Conservation (phyloP, 2,797 vertebrate species). For the Halcyon leucocephala region DNA sequence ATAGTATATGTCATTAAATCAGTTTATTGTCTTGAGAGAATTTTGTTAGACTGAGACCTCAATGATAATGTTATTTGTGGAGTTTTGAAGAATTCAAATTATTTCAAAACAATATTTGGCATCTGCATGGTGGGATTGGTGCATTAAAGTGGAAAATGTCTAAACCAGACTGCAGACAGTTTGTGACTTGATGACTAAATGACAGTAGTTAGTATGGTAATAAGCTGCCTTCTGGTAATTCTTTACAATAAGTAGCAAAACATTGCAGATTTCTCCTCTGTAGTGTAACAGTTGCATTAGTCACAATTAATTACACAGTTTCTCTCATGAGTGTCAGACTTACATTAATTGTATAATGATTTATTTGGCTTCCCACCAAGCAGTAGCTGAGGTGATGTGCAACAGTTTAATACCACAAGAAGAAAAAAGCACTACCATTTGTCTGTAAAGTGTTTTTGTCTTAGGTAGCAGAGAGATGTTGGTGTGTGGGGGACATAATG, state of each 20-base stretch:
- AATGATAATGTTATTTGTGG: background rate
- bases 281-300: conserved; percentile 30
- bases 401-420: background rate
- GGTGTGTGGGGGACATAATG: rapidly evolving
- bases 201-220: conserved; percentile 27
- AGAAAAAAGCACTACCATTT: background rate
- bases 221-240: conserved; percentile 29
- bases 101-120: background rate
- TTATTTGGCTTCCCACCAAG: background rate
- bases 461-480: background rate
- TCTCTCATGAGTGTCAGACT: background rate
- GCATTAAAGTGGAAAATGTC: background rate
- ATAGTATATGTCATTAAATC: background rate
- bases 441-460: background rate
- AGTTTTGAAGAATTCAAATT: background rate
- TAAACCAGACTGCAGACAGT: background rate
- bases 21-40: background rate
- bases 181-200: conserved; percentile 28
- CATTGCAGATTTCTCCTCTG: conserved; percentile 30
- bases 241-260: conserved; percentile 35
- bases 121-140: background rate
- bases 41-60: background rate
- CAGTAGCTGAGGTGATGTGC: background rate
- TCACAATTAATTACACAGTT: conserved; percentile 13
- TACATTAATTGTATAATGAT: background rate